Percentiles rank a stretch among this genome's conserved stretches.
Conservation (phyloP, 2,888 invertebrate species). For the Drosophila parthenogenetica region DNA sequence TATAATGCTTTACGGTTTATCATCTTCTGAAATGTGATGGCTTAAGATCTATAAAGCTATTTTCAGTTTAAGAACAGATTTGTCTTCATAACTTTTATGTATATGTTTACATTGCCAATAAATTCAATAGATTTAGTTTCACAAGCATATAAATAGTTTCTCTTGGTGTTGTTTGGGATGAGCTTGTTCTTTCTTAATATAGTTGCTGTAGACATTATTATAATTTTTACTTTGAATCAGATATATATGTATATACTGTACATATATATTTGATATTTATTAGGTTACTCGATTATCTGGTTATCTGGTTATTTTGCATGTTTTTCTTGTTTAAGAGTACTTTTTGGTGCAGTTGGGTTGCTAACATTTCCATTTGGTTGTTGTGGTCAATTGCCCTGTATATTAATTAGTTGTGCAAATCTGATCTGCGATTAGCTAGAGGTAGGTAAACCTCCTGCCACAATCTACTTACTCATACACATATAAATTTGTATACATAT, state of each 20-base stretch:
- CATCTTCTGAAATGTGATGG: conserved; percentile 38
- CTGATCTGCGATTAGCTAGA: conserved; percentile 25
- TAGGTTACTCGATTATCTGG: conserved; percentile 16
- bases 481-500: not conserved
- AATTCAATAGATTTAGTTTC: conserved; percentile 33
- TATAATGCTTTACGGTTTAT: conserved; percentile 43
- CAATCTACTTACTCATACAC: conserved; percentile 15
- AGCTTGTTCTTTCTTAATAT: conserved; percentile 20
- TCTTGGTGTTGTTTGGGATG: conserved; percentile 11
- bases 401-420: conserved; percentile 49
- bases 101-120: conserved; percentile 51
- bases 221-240: conserved; percentile 15
- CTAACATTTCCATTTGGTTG: conserved; percentile 49
- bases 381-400: conserved; percentile 74
- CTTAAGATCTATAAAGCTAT: conserved; percentile 84
- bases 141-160: conserved; percentile 26
- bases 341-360: conserved; percentile 62
- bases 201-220: conserved; percentile 6
- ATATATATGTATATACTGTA: conserved; percentile 3
- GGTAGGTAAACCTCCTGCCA: conserved; percentile 6
- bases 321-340: conserved; percentile 27
- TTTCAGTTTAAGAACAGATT: conserved; percentile 81
- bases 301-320: conserved; percentile 33
- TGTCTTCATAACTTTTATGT: conserved; percentile 66
- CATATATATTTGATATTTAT: conserved; percentile 18